phyloP scores from a whole-genome alignment of 2,113 vertebrate genomes.

The Cyphomyrus discorhynchus region DNA sequence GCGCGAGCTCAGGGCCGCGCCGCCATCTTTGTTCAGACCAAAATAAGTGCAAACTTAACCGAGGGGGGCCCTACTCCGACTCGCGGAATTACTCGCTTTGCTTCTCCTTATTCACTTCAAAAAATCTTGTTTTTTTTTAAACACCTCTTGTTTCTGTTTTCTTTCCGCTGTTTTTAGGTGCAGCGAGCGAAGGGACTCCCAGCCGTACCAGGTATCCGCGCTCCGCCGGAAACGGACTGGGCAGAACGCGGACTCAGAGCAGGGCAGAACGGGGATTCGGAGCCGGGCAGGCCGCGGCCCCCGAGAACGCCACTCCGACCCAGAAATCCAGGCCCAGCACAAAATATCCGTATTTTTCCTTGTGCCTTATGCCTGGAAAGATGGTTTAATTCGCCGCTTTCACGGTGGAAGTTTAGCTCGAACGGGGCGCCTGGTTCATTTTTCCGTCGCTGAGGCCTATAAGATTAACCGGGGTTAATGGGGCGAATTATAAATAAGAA shows the following conservation, averaged over 20 bases:
- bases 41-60: slow-evolving; percentile 31
- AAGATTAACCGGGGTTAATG: not conserved
- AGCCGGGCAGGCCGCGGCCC: slow-evolving; percentile 55
- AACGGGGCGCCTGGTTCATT: not conserved
- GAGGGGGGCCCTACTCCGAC: not conserved
- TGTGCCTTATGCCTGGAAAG: not conserved
- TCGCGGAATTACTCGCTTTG: not conserved
- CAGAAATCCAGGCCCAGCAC: not conserved
- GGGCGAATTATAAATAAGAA: not conserved
- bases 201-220: slow-evolving; percentile 84
- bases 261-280: slow-evolving; percentile 18
- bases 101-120: not conserved
- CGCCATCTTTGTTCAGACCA: slow-evolving; percentile 53
- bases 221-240: not conserved
- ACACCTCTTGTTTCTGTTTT: slow-evolving; percentile 3
- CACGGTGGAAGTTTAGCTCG: not conserved
- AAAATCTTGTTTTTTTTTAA: not conserved
- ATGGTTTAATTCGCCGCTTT: not conserved
- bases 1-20: slow-evolving; percentile 37
- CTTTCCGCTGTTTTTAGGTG: slow-evolving; percentile 67
- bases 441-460: not conserved
- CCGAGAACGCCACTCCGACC: slow-evolving; percentile 10
- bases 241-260: not conserved
- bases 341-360: not conserved
- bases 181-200: slow-evolving; percentile 94